Evolutionary conservation across 2,797 vertebrate species (phyloP), one percentile per base, ranked within the genome.

Genomic region (Galaxias olidus): DNA sequence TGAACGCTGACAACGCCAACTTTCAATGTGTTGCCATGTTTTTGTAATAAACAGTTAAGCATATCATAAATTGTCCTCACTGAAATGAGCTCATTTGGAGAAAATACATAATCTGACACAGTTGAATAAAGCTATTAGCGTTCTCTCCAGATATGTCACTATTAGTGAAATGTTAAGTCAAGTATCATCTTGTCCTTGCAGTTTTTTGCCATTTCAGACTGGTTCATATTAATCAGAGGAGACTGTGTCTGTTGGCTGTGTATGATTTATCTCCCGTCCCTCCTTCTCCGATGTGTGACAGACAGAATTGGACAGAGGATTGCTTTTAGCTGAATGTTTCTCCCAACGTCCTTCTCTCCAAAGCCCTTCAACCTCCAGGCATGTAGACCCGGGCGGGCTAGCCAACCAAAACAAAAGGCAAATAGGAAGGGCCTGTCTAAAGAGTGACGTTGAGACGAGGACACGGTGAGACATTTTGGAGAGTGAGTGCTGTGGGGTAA

Each of bases 191-290:
- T 15, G 80, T 81, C 80, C 82, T 84, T 86, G 83, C 59, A 76
- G 79, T 62, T 68, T 65, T 66, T 65, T 72, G 77, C 71, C 71
- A 80, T 79, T 30, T 67, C 49, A 64, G 66, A 73, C 48, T 68
- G 64, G 65, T 60, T 58, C 60, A 61, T 47, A 74, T 80, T 84
- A 84, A 87, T 86, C 68, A 59, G 56, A 65, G 61, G 68, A 59
- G 66, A 64, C 61, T 59, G 62, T 61, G 61, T 59, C 76, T 78
- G 45, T 17, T 58, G 81, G 74, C 72, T 82, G 82, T 59, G 72
- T 81, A 59, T 85, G 89, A 89, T 90, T 86, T 75, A 90, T 90
- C 73, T 65, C 17, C 42, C 4, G 59, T 71, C 77, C 58, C 87
- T 84, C 85, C 85, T 85, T 89, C 85, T 70, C 74, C 77, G 79